Evolutionary conservation across 2,797 vertebrate genomes (phyloP).

Genomic region (Vireo griseus): DNA sequence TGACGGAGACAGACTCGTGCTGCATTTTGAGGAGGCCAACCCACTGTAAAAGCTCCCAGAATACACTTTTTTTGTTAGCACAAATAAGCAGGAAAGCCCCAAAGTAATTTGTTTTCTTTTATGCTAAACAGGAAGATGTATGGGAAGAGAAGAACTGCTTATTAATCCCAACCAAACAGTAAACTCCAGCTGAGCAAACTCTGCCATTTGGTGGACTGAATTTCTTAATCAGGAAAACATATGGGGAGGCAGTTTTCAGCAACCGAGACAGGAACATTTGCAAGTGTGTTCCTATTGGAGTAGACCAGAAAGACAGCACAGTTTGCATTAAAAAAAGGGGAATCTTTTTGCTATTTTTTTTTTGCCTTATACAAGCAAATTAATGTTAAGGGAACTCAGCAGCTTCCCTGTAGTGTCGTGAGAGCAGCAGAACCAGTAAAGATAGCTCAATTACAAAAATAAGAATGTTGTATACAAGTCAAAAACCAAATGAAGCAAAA

Average conservation of each 20-base stretch:
- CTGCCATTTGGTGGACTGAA: slow-evolving; percentile 57
- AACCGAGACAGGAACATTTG: neutral
- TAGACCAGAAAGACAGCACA: slow-evolving; percentile 7
- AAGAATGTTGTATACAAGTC: slow-evolving; percentile 4
- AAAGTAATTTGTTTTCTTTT: slow-evolving; percentile 64
- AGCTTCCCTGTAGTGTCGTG: neutral
- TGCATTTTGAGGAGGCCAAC: neutral
- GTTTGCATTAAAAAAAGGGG: neutral
- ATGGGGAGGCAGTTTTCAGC: slow-evolving; percentile 41
- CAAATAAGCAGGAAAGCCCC: slow-evolving; percentile 48
- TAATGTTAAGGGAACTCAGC: slow-evolving; percentile 24
- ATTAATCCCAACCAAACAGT: slow-evolving; percentile 63
- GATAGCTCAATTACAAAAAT: slow-evolving; percentile 49
- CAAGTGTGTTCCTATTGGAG: slow-evolving; percentile 27
- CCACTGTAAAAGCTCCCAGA: neutral
- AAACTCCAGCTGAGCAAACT: slow-evolving; percentile 63
- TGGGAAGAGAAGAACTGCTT: slow-evolving; percentile 39
- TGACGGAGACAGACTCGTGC: neutral
- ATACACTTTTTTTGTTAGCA: slow-evolving; percentile 16
- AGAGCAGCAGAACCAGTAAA: slow-evolving; percentile 6
- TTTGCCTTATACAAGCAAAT: slow-evolving; percentile 21
- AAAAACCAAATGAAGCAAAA: slow-evolving; percentile 36
- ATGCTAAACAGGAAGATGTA: slow-evolving; percentile 57
- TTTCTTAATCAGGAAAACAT: slow-evolving; percentile 62
- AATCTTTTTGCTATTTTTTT: neutral